Percentiles rank a stretch among this genome's conserved stretches.
phyloP scores from a whole-genome alignment of 2,797 vertebrate genomes.

The Kryptolebias ocellatus region DNA sequence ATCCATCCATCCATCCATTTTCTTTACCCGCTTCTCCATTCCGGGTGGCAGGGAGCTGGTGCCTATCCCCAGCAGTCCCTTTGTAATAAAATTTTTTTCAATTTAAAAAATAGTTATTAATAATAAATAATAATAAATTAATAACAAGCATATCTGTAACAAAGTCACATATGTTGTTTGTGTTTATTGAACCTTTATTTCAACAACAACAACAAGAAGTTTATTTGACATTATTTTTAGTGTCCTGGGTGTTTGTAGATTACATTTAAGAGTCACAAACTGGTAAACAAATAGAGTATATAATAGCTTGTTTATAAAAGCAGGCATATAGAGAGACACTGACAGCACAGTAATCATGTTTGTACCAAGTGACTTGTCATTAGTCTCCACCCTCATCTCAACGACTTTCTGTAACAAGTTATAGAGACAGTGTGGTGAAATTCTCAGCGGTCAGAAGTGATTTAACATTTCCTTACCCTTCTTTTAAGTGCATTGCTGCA shows the following conservation, averaged over 20 bases:
- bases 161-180: too few species aligned
- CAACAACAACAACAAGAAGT: too few species aligned
- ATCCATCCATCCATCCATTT: too few species aligned
- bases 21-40: too few species aligned
- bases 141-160: too few species aligned
- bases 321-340: constrained; percentile 14
- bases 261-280: not conserved
- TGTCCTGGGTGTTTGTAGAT: not conserved
- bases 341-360: not conserved
- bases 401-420: constrained; percentile 24
- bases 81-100: too few species aligned
- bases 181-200: too few species aligned
- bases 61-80: too few species aligned
- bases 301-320: constrained; percentile 9
- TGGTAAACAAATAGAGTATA: not conserved
- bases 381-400: constrained; percentile 39
- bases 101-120: too few species aligned
- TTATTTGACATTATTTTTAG: not conserved
- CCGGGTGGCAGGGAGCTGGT: too few species aligned
- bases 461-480: constrained; percentile 62
- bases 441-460: constrained; percentile 64
- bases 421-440: constrained; percentile 43
- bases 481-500: constrained; percentile 34
- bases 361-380: constrained; percentile 34
- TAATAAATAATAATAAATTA: too few species aligned